phyloP scores from a whole-genome alignment of 2,113 vertebrate genomes.

The Junco hyemalis region DNA sequence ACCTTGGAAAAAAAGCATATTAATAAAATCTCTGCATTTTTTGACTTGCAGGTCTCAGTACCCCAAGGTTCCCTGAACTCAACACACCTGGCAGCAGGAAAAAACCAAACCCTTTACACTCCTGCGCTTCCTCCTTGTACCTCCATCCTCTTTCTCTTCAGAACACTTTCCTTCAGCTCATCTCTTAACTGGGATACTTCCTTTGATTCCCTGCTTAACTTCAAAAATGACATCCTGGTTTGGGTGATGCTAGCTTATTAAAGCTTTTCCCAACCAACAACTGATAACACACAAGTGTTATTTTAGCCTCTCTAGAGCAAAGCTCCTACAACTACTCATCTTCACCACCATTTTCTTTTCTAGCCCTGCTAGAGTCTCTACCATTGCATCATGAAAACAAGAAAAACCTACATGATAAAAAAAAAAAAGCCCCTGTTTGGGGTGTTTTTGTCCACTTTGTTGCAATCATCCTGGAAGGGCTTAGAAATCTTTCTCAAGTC shows the following conservation, averaged over 20 bases:
- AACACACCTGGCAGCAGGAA: neutral
- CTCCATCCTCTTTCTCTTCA: neutral
- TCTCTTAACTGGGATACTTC: neutral
- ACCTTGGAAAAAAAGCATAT: neutral
- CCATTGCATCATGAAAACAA: neutral
- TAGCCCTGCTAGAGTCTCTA: neutral
- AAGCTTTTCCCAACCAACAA: neutral
- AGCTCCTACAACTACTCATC: neutral
- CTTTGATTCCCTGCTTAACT: neutral
- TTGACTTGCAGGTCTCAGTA: neutral
- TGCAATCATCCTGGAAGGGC: neutral
- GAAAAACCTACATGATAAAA: neutral
- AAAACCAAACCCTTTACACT: neutral
- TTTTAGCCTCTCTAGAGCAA: neutral
- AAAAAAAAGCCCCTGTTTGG: rapidly evolving
- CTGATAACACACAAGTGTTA: rapidly evolving
- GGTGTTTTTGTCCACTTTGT: neutral
- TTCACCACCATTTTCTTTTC: neutral
- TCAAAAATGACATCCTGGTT: neutral
- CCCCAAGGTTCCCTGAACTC: neutral
- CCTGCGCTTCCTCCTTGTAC: neutral
- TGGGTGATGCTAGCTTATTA: neutral
- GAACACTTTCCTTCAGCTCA: neutral
- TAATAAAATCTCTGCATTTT: neutral
- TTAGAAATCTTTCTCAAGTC: neutral